These are phyloP conservation scores for Bacillus rossius DNA, from an alignment of 1,140 invertebrate species.

Conservation along the genomic window DNA sequence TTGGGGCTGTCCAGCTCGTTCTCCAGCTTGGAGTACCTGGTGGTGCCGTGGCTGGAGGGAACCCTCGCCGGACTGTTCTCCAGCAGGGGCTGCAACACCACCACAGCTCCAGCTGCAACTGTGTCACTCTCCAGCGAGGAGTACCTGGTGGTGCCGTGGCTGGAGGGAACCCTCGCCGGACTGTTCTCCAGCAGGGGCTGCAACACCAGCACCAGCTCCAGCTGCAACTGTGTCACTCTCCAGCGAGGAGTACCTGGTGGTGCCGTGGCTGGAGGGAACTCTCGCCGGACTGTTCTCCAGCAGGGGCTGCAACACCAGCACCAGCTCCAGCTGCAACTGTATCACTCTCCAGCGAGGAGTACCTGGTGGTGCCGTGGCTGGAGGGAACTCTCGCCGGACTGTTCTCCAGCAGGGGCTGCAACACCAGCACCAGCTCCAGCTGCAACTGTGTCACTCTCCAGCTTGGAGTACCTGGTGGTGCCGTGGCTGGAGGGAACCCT, in stretches of 20 bases:
- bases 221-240: too few relatives aligned
- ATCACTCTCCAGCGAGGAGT: constrained; percentile 86
- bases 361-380: constrained; percentile 71
- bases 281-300: constrained; percentile 52
- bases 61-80: constrained; percentile 52
- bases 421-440: too few relatives aligned
- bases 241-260: constrained; percentile 82
- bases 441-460: constrained; percentile 89
- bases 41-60: constrained; percentile 59
- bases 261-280: constrained; percentile 55
- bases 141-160: constrained; percentile 75
- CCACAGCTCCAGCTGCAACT: too few relatives aligned
- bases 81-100: constrained; percentile 50
- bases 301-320: too few relatives aligned
- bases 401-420: constrained; percentile 56
- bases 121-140: constrained; percentile 86
- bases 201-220: too few relatives aligned
- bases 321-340: too few relatives aligned
- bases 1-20: constrained; percentile 80
- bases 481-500: constrained; percentile 54
- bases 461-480: constrained; percentile 79
- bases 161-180: constrained; percentile 47
- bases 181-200: constrained; percentile 55
- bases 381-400: constrained; percentile 49
- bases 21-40: constrained; percentile 84